A percentile compares a stretch with the other conserved stretches of the same genome.
Evolutionary conservation across 2,113 vertebrate species (phyloP).

Genomic region (Megaceryle torquata): DNA sequence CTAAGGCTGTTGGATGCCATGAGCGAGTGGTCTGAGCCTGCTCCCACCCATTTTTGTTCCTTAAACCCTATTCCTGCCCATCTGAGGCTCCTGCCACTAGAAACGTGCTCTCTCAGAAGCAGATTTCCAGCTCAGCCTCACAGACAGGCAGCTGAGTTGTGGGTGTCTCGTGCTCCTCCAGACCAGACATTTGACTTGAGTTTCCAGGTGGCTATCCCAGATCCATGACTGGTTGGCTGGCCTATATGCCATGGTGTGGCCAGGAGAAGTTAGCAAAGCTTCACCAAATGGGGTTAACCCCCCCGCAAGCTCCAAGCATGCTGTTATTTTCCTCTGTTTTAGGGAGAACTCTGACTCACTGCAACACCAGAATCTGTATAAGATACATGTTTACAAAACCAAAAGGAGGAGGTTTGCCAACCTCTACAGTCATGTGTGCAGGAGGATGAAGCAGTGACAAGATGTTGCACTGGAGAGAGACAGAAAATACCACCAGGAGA

Average conservation of each 20-base stretch:
- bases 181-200: not conserved
- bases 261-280: not conserved
- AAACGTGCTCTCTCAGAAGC: not conserved
- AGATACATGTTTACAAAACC: not conserved
- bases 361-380: not conserved
- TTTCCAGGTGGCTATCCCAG: not conserved
- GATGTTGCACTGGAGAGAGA: not conserved
- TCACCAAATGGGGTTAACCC: not conserved
- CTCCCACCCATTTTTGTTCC: not conserved
- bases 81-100: not conserved
- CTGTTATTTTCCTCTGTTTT: not conserved
- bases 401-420: not conserved
- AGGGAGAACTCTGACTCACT: not conserved
- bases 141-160: not conserved
- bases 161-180: not conserved
- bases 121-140: not conserved
- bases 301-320: not conserved
- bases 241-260: not conserved
- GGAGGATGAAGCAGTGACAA: fast-evolving
- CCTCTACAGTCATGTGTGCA: not conserved
- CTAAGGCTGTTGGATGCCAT: not conserved
- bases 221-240: not conserved
- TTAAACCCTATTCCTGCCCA: not conserved
- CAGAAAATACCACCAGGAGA: not conserved
- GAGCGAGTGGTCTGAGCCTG: not conserved